Evolutionary conservation across 2,797 vertebrate species (phyloP).

Genomic region (Oreortyx pictus): DNA sequence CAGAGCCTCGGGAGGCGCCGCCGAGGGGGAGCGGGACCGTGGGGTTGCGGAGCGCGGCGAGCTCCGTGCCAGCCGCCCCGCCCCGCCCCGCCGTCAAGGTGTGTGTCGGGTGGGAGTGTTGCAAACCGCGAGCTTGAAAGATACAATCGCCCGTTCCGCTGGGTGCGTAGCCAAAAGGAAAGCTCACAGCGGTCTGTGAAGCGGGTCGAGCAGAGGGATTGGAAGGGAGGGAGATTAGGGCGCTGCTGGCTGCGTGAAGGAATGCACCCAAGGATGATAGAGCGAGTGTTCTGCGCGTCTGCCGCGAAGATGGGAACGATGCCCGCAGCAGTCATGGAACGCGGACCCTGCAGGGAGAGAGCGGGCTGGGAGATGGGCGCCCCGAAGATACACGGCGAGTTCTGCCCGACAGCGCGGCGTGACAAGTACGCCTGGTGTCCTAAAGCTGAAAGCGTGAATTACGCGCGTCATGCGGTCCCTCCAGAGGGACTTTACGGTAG

Average conservation of each 20-base stretch:
- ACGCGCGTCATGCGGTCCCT: neutral
- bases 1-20: neutral
- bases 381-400: neutral
- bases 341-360: neutral
- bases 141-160: accelerated
- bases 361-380: neutral
- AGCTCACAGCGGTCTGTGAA: neutral
- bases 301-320: conserved; percentile 19
- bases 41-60: neutral
- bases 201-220: neutral
- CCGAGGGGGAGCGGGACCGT: neutral
- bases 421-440: conserved; percentile 30
- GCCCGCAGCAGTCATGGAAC: neutral
- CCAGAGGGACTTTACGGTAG: conserved; percentile 36
- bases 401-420: neutral
- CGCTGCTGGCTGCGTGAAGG: neutral
- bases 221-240: neutral
- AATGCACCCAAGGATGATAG: neutral
- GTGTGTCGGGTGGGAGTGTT: accelerated
- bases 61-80: no score
- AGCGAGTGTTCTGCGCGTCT: neutral
- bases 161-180: neutral
- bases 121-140: neutral
- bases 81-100: accelerated
- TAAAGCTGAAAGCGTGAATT: neutral